A percentile compares a stretch with the other conserved stretches of the same genome.
These are phyloP conservation scores for Tachina fera DNA, from an alignment of 2,888 invertebrate species.

Conservation along the genomic window DNA sequence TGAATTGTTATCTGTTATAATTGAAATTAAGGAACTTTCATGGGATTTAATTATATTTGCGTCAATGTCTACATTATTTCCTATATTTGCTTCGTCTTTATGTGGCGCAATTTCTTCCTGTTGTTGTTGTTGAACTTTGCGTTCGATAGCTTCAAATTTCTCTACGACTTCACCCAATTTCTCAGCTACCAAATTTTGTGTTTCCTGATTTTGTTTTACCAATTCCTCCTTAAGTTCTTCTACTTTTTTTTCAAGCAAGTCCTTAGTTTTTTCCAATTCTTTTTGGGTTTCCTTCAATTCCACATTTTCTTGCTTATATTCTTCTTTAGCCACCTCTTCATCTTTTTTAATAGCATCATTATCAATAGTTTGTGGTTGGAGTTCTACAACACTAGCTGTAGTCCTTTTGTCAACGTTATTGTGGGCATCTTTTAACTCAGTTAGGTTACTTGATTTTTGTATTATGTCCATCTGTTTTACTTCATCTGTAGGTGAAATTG, in stretches of 20 bases:
- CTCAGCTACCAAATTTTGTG: conserved; percentile 78
- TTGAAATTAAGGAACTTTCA: conserved; percentile 76
- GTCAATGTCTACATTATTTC: conserved; percentile 5
- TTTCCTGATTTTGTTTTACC: conserved; percentile 81
- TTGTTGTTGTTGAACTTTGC: conserved; percentile 83
- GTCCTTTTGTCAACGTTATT: conserved; percentile 7
- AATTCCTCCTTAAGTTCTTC: conserved; percentile 83
- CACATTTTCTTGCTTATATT: conserved; percentile 75
- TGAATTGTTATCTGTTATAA: conserved; percentile 75
- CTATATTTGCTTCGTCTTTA: conserved; percentile 9
- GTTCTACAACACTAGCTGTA: conserved; percentile 6
- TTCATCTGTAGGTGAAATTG: conserved; percentile 16
- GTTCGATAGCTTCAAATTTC: conserved; percentile 83
- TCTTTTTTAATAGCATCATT: conserved; percentile 84
- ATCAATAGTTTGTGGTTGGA: conserved; percentile 76
- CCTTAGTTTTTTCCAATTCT: conserved; percentile 79
- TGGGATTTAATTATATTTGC: conserved; percentile 35
- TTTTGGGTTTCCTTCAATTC: conserved; percentile 80
- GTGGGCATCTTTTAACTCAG: not conserved
- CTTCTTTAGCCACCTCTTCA: conserved; percentile 81
- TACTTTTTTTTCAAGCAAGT: conserved; percentile 79
- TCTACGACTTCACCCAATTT: conserved; percentile 79
- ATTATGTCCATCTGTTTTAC: not conserved
- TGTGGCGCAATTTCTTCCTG: conserved; percentile 27
- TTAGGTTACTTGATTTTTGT: conserved; percentile 7